These are phyloP conservation scores for Scolanthus callimorphus DNA, from an alignment of 92 coral and sea anemone species.

Conservation along the genomic window DNA sequence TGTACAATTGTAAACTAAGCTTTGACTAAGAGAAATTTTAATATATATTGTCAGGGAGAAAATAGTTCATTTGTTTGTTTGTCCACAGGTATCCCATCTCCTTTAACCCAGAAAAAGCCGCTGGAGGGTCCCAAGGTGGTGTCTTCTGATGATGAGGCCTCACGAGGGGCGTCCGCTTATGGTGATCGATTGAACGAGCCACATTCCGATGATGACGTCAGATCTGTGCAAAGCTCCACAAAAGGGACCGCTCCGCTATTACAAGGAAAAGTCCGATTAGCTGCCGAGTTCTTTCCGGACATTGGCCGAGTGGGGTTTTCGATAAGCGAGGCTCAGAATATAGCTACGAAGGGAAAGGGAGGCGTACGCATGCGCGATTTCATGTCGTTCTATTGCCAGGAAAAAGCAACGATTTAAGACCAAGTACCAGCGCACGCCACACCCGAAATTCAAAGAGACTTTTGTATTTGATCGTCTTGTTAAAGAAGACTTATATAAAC, in stretches of 20 bases:
- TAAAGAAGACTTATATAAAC: conserved; percentile 73
- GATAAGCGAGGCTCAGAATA: conserved; percentile 70
- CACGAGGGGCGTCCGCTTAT: no score
- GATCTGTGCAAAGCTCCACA: neutral
- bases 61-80: no score
- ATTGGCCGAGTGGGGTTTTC: conserved; percentile 67
- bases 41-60: no score
- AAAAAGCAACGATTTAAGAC: conserved; percentile 85
- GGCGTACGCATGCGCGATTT: conserved; percentile 65
- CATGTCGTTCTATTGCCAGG: conserved; percentile 83
- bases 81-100: no score
- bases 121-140: no score
- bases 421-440: conserved; percentile 58
- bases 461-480: conserved; percentile 84
- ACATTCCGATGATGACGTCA: conserved; percentile 1
- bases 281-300: conserved; percentile 51
- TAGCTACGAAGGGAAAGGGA: conserved; percentile 91
- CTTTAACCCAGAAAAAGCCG: no score
- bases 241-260: conserved; percentile 19
- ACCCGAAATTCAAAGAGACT: conserved; percentile 89
- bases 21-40: no score
- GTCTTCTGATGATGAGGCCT: no score
- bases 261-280: conserved; percentile 66
- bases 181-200: no score
- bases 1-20: no score